Conservation (phyloP, 2,113 vertebrate genomes). For the Halcyon senegalensis region DNA sequence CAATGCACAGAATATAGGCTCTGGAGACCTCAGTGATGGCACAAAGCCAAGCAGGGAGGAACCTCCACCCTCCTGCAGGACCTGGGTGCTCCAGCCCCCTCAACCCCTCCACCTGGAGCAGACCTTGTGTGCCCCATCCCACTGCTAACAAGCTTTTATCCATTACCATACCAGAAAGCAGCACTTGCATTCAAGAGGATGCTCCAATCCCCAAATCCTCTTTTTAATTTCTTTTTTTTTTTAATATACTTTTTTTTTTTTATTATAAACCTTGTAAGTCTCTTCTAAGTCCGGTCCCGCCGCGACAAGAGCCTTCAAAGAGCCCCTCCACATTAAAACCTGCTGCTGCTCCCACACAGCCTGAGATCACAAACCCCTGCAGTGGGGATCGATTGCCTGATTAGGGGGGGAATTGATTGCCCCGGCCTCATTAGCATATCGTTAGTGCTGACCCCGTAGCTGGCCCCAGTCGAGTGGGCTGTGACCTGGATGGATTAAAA, state of each 20-base stretch:
- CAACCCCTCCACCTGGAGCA: constrained; percentile 53
- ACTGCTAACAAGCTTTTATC: not conserved
- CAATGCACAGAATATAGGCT: rapidly evolving
- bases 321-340: not conserved
- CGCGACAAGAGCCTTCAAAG: not conserved
- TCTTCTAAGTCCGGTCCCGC: not conserved
- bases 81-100: not conserved
- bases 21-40: rapidly evolving
- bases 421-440: constrained; percentile 85
- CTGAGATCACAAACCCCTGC: constrained; percentile 68
- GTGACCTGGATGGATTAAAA: constrained; percentile 80
- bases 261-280: not conserved
- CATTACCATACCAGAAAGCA: not conserved
- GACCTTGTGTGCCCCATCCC: not conserved
- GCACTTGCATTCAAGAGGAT: constrained; percentile 12
- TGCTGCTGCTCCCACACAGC: not conserved
- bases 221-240: not conserved
- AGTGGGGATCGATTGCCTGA: constrained; percentile 81
- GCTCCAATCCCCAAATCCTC: not conserved
- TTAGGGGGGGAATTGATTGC: constrained; percentile 87
- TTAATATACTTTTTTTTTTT: not conserved
- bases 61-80: not conserved
- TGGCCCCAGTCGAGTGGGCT: constrained; percentile 20
- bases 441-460: constrained; percentile 78
- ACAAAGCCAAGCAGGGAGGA: not conserved